Evolutionary conservation across 2,888 invertebrate species (phyloP).

Genomic region (Hedychridium roseum): DNA sequence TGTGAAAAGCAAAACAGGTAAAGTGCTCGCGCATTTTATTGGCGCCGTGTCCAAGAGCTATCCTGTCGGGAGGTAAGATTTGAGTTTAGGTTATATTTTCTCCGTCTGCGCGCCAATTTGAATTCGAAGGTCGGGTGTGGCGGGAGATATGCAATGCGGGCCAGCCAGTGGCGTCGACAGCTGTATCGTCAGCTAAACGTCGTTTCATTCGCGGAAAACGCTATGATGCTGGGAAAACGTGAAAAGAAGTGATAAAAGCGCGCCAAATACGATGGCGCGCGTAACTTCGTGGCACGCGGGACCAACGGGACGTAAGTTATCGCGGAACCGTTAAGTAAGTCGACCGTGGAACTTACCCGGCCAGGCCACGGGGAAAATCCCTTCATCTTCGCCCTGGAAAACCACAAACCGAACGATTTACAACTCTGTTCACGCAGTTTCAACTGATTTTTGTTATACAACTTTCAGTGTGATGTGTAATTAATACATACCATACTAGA

Average conservation of each 20-base stretch:
- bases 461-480: constrained; percentile 14
- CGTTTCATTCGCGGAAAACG: background rate
- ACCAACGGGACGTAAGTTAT: constrained; percentile 35
- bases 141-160: constrained; percentile 43
- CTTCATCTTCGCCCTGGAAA: constrained; percentile 97
- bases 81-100: constrained; percentile 58
- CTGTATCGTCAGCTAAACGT: constrained; percentile 4
- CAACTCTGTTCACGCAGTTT: constrained; percentile 1
- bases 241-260: constrained; percentile 20
- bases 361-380: constrained; percentile 97
- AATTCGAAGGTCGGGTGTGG: constrained; percentile 55
- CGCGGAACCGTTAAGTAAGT: constrained; percentile 62
- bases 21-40: no score
- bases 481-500: constrained; percentile 73
- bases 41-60: no score
- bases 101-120: constrained; percentile 56
- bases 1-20: no score
- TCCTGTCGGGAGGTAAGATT: no score
- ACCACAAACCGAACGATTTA: constrained; percentile 51
- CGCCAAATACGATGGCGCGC: constrained; percentile 45
- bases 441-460: background rate
- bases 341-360: constrained; percentile 76
- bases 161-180: constrained; percentile 18
- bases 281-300: constrained; percentile 44
- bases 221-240: background rate